Evolutionary conservation across 2,113 vertebrate genomes (phyloP), one percentile per base, ranked within the genome.

Genomic region (Mormoops blainvillei): DNA sequence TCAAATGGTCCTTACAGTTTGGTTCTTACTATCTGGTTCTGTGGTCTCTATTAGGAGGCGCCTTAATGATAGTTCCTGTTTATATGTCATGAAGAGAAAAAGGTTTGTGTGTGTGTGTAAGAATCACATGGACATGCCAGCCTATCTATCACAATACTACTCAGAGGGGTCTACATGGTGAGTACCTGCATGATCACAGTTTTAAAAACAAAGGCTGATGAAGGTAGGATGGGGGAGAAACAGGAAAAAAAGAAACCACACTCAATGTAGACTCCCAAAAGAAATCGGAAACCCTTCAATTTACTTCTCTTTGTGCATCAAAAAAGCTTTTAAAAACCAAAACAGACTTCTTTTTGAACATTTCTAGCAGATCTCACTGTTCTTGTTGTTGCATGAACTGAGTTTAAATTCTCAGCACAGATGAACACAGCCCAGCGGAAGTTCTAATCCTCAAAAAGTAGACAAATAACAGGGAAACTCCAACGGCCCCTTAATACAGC

Each of bases 391-490:
- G 94, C 67, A 93, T 1, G 68, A 67, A 15, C 54, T 4, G 0
- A 84, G 85, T 97, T 81, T 41, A 88, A 10, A 93, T 87, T 96
- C 97, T 81, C 94, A 93, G 97, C 92, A 94, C 94, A 98, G 33
- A 97, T 10, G 36, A 76, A 91, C 92, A 95, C 6, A 1, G 81
- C 52, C 0, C 85, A 96, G 77, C 95, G 61, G 1, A 98, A 84
- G 97, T 90, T 97, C 95, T 95, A 48, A 13, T n/a, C 12, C 97
- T 94, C 87, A 41, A 89, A 97, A 98, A 97, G 96, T 56, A 97
- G 36, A 0, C 94, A 93, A 97, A 96, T 98, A 98, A 97, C 97
- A 83, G 97, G 96, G 96, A 41, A 93, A 97, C 97, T 96, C 95
- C 97, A 94, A 28, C 4, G 82, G 97, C 73, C 61, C 97, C 98